A percentile compares a stretch with the other conserved stretches of the same genome.
These are phyloP conservation scores for Mycetomoellerius zeteki DNA, from an alignment of 1,140 invertebrate genomes.

Conservation along the genomic window DNA sequence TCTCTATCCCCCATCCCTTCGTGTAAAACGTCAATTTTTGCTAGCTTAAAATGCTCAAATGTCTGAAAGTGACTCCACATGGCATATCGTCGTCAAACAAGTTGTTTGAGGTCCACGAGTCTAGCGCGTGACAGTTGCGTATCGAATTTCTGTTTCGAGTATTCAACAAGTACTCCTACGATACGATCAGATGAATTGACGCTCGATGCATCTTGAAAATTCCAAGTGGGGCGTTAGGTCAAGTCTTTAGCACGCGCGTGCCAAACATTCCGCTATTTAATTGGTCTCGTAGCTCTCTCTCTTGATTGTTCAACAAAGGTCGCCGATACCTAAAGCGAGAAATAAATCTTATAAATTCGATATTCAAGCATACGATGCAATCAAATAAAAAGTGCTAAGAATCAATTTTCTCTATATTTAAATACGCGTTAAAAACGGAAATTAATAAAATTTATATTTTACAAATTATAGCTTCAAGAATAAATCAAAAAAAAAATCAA, in stretches of 20 bases:
- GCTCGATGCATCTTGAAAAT: constrained; percentile 39
- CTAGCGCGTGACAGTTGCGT: constrained; percentile 29
- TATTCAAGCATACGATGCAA: background rate
- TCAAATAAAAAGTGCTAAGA: background rate
- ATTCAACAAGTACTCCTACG: constrained; percentile 49
- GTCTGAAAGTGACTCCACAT: background rate
- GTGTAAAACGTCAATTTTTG: background rate
- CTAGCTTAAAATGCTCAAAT: background rate
- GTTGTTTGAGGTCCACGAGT: constrained; percentile 16
- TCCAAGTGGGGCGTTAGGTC: constrained; percentile 12
- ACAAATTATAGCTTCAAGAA: no score
- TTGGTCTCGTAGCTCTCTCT: constrained; percentile 4
- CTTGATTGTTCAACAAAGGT: background rate
- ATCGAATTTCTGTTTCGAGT: constrained; percentile 52
- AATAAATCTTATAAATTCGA: background rate
- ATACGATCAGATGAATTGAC: constrained; percentile 23
- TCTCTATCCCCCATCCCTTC: background rate
- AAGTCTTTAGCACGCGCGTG: constrained; percentile 35
- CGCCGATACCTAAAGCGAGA: background rate
- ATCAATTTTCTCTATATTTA: background rate
- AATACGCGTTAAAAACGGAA: background rate
- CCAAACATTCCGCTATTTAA: constrained; percentile 35
- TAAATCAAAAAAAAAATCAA: no score
- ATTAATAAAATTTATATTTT: background rate
- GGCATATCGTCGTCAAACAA: background rate